These are phyloP conservation scores for Psettodes erumei DNA, from an alignment of 2,113 vertebrate genomes.

Conservation along the genomic window DNA sequence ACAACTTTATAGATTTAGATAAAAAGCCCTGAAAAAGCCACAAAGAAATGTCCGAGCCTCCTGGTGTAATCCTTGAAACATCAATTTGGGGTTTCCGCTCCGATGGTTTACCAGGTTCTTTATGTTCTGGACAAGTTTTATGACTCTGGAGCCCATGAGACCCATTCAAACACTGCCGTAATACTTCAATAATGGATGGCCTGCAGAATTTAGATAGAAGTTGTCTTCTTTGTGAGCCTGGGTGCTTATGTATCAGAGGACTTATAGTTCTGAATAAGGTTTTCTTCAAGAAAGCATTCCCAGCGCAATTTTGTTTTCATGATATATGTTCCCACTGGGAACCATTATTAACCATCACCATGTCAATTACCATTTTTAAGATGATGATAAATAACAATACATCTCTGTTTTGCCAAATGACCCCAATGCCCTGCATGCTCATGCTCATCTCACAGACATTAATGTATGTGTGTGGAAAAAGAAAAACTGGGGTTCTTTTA, in stretches of 20 bases:
- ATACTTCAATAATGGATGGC: slow-evolving; percentile 35
- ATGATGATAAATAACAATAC: neutral
- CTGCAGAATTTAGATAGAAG: slow-evolving; percentile 35
- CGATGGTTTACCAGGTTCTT: slow-evolving; percentile 40
- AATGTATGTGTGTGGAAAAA: neutral
- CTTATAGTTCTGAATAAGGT: neutral
- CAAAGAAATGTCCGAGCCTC: slow-evolving; percentile 1
- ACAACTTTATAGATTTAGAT: slow-evolving; percentile 15
- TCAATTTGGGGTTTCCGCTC: slow-evolving; percentile 33
- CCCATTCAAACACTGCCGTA: slow-evolving; percentile 22
- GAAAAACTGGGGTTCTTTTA: neutral
- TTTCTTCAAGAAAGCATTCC: neutral
- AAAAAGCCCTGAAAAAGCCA: slow-evolving; percentile 1
- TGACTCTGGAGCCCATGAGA: slow-evolving; percentile 36
- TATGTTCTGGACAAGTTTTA: slow-evolving; percentile 52
- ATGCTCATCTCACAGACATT: neutral
- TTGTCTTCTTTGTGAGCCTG: neutral
- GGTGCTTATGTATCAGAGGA: neutral
- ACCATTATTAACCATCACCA: neutral
- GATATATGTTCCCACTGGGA: neutral
- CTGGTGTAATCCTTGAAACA: slow-evolving; percentile 29
- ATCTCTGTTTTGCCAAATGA: neutral
- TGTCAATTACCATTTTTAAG: neutral
- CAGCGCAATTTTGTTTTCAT: neutral
- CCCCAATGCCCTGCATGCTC: neutral